Percentiles rank a stretch among this genome's conserved stretches.
phyloP scores from a whole-genome alignment of 37 sponge, comb jelly and placozoan genomes.

The Hexactinellida sp. region DNA sequence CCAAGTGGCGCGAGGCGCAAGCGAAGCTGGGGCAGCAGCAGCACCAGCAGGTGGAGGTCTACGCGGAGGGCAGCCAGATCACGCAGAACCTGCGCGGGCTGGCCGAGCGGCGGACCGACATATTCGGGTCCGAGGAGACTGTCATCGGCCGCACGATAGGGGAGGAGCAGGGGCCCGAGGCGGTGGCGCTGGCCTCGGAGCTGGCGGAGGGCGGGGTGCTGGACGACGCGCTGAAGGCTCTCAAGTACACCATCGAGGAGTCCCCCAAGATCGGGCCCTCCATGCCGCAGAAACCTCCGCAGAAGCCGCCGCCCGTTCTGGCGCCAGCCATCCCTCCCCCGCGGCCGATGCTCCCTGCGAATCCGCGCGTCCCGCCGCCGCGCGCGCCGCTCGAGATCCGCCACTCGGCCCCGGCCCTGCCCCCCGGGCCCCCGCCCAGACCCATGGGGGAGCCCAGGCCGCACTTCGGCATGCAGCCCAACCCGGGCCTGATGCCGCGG shows the following conservation, averaged over 20 bases:
- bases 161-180: neutral
- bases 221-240: neutral
- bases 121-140: slow-evolving; percentile 89
- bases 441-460: slow-evolving; percentile 5
- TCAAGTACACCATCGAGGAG: neutral
- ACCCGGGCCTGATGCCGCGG: slow-evolving; percentile 18
- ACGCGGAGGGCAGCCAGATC: slow-evolving; percentile 61
- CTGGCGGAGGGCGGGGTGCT: neutral
- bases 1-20: slow-evolving; percentile 64
- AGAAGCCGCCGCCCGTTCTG: neutral
- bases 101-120: slow-evolving; percentile 83
- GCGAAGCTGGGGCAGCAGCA: slow-evolving; percentile 43
- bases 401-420: neutral
- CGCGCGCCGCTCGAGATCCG: neutral
- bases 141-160: slow-evolving; percentile 69
- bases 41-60: slow-evolving; percentile 62
- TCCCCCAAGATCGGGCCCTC: slow-evolving; percentile 10
- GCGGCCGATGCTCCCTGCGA: slow-evolving; percentile 2
- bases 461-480: neutral
- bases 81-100: slow-evolving; percentile 49
- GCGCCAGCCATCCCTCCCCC: slow-evolving; percentile 15
- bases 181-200: neutral
- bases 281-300: neutral
- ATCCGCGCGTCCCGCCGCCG: neutral
- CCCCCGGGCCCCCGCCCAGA: neutral